Evolutionary conservation across 2,797 vertebrate species (phyloP), one percentile per base, ranked within the genome.

Genomic region (Coregonus ussuriensis): DNA sequence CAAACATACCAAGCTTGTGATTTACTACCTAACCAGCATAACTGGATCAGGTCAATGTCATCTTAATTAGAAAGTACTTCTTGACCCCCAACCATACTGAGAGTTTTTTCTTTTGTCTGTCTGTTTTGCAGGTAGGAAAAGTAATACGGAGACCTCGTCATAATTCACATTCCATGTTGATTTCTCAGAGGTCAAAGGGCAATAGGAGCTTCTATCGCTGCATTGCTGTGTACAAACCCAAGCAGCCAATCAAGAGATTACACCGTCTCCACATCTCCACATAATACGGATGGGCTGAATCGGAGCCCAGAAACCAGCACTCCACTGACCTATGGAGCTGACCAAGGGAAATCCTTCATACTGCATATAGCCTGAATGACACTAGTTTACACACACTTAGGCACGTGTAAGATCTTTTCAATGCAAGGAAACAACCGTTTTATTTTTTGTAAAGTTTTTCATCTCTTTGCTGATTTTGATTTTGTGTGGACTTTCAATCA

Each of bases 41-140:
- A 62, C 56, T 47, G 41, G 9, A 47, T 47, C 41, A 47, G 41
- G 41, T 47, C 41, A 62, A 62, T 62, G n/a, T n/a, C 6, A 21
- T 62, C 56, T 21, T 11, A 62, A 62, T 62, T 31, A 25, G 7
- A 56, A 59, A 73, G 15, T 11, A 18, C 29, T 47, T 33, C 4
- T n/a, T 33, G 16, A 18, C 51, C 2, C 25, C 31, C 18, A 18
- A 25, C 29, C 37, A 25, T 16, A 25, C 21, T 33, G 54, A 33
- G 41, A 29, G 29, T 67, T 53, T 15, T 52, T 66, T 31, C 18
- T 52, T 66, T 31, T 47, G 62, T 70, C 18, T 70, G 4, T 59
- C 78, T 29, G 80, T 16, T 69, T 21, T 76, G 31, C 77, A 87
- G 86, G 80, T 76, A 81, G 81, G 68, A 84, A 74, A 56, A 70